Evolutionary conservation across 1,140 invertebrate genomes (phyloP).

Genomic region (Microvelia longipes): DNA sequence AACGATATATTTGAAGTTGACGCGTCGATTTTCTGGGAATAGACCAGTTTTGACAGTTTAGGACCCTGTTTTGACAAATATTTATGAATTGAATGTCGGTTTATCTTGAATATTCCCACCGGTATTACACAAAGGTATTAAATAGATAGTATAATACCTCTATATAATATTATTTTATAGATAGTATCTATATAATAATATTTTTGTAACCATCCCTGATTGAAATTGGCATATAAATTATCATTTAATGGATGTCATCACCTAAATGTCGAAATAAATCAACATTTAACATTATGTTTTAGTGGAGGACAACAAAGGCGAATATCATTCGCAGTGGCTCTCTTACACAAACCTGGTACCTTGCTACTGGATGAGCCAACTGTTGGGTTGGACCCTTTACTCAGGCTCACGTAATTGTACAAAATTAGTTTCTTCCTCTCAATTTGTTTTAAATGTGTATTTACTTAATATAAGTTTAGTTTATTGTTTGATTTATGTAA

Average conservation of each 20-base stretch:
- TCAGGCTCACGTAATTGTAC: constrained; percentile 54
- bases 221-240: not conserved
- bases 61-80: no score
- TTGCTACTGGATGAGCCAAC: constrained; percentile 84
- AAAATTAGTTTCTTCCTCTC: constrained; percentile 21
- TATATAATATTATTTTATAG: no score
- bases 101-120: no score
- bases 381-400: constrained; percentile 73
- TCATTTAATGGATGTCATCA: not conserved
- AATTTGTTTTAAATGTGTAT: not conserved
- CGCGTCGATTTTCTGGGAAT: no score
- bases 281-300: constrained; percentile 34
- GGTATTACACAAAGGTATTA: no score
- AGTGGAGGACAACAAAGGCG: constrained; percentile 85
- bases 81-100: no score
- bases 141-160: no score
- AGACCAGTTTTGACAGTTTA: no score
- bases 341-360: constrained; percentile 59
- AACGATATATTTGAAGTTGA: no score
- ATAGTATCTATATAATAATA: no score
- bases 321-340: constrained; percentile 79
- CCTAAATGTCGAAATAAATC: not conserved
- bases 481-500: not conserved
- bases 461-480: not conserved
- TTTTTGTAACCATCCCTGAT: not conserved